Conservation (phyloP, 2,113 vertebrate genomes). For the Galbula dea region DNA sequence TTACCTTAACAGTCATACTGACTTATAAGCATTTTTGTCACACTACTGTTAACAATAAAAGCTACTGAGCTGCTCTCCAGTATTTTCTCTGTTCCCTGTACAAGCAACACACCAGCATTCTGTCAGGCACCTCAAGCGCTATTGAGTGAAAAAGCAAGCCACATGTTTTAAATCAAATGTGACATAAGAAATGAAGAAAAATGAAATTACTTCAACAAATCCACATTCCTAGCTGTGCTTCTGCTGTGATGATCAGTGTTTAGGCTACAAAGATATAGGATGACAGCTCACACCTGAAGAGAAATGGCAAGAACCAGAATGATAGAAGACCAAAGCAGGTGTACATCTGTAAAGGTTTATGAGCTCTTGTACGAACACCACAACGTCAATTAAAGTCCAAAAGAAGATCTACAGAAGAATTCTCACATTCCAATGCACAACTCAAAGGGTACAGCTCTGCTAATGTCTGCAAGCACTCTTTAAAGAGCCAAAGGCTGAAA, state of each 20-base stretch:
- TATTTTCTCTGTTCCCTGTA: background rate
- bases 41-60: background rate
- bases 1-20: background rate
- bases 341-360: background rate
- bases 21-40: background rate
- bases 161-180: background rate
- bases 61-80: background rate
- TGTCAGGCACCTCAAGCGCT: background rate
- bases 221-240: background rate
- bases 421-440: background rate
- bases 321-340: background rate
- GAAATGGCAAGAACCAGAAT: background rate
- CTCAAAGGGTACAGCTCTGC: background rate
- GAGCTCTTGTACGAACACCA: background rate
- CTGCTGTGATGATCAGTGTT: background rate
- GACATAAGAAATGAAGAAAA: background rate
- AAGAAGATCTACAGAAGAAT: background rate
- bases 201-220: background rate
- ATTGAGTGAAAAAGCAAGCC: background rate
- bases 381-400: background rate
- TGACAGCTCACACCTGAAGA: background rate
- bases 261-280: background rate
- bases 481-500: background rate
- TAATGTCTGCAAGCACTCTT: constrained; percentile 15
- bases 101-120: background rate